phyloP scores from a whole-genome alignment of 2,888 invertebrate species.

The Lasioglossum calceatum region DNA sequence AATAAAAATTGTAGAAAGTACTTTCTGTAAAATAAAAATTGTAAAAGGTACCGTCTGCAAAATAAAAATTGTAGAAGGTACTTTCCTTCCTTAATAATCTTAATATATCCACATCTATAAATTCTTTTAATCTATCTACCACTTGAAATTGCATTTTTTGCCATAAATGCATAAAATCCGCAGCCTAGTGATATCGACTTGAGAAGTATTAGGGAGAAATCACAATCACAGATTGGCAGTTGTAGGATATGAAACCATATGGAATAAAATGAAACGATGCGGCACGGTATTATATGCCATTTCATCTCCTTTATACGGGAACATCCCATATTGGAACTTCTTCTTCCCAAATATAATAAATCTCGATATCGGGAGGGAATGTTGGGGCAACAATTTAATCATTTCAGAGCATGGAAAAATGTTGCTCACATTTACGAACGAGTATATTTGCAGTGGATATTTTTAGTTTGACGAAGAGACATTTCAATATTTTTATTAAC shows the following conservation, averaged over 20 bases:
- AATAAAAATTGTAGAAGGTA: no score
- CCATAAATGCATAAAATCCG: no score
- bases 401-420: neutral
- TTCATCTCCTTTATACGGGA: constrained; percentile 1
- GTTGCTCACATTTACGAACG: neutral
- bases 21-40: no score
- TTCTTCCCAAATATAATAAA: neutral
- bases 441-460: neutral
- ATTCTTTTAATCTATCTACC: no score
- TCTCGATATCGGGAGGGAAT: neutral
- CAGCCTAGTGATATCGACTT: neutral
- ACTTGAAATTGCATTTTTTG: no score
- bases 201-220: neutral
- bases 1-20: no score
- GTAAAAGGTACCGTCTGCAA: no score
- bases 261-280: constrained; percentile 27
- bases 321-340: constrained; percentile 48
- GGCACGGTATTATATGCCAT: constrained; percentile 24
- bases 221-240: constrained; percentile 16
- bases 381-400: neutral
- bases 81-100: no score
- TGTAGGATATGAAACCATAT: constrained; percentile 17
- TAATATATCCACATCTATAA: no score
- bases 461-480: no score
- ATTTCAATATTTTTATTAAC: no score